These are phyloP conservation scores for Cotesia chilonis DNA, from an alignment of 1,140 invertebrate genomes.

Conservation along the genomic window DNA sequence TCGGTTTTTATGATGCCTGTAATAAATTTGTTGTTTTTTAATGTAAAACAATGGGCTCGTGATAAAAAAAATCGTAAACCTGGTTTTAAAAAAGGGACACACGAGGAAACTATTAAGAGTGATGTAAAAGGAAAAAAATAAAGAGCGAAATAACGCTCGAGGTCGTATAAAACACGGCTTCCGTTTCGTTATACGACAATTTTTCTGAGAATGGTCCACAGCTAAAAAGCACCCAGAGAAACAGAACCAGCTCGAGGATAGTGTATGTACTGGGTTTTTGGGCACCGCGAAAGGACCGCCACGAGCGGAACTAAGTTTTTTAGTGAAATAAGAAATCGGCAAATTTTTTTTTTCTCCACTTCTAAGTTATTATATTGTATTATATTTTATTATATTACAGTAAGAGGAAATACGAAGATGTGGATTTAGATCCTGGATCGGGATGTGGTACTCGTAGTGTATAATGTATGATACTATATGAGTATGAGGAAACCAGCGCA, in stretches of 20 bases:
- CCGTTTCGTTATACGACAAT: constrained; percentile 33
- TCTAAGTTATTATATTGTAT: no score
- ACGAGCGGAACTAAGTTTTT: not conserved
- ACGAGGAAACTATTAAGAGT: constrained; percentile 17
- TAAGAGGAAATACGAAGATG: not conserved
- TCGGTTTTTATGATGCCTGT: not conserved
- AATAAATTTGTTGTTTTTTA: not conserved
- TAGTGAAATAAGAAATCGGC: not conserved
- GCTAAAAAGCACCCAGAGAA: not conserved
- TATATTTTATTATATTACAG: no score
- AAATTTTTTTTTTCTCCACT: constrained; percentile 8
- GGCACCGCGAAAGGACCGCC: not conserved
- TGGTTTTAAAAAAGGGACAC: constrained; percentile 8
- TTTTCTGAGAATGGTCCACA: constrained; percentile 24
- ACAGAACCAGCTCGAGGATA: not conserved
- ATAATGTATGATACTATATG: not conserved
- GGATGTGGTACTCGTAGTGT: not conserved
- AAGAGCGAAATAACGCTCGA: constrained; percentile 11
- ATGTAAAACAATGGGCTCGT: constrained; percentile 1
- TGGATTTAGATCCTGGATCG: not conserved
- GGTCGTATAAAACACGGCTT: constrained; percentile 29
- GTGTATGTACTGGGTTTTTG: not conserved
- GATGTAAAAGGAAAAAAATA: constrained; percentile 26
- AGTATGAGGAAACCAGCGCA: constrained; percentile 2
- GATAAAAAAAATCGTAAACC: constrained; percentile 7